phyloP scores from a whole-genome alignment of 2,888 invertebrate genomes.

The Gari tellinella region DNA sequence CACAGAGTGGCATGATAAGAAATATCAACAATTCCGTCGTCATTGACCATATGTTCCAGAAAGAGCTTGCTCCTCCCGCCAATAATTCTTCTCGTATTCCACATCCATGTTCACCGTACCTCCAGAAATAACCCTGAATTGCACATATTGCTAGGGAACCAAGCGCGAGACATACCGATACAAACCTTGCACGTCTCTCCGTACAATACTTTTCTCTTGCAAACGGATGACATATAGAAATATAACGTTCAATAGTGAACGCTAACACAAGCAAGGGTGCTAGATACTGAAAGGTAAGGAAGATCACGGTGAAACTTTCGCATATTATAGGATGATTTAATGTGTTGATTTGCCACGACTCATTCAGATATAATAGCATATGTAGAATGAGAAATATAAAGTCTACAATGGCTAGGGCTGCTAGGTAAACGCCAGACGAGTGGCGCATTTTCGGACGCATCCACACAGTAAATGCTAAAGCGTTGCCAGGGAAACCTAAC shows the following conservation, averaged over 20 bases:
- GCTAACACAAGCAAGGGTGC: constrained; percentile 82
- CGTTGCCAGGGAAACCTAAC: constrained; percentile 83
- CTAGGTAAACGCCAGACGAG: constrained; percentile 83
- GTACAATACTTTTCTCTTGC: constrained; percentile 81
- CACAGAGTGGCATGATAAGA: constrained; percentile 80
- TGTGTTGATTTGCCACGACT: constrained; percentile 72
- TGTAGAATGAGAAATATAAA: constrained; percentile 81
- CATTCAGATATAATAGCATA: constrained; percentile 79
- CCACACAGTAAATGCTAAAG: constrained; percentile 83
- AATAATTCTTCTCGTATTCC: constrained; percentile 66
- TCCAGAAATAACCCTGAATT: constrained; percentile 82
- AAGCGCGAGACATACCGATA: constrained; percentile 71
- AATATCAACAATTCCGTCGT: constrained; percentile 82
- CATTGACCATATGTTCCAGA: constrained; percentile 82
- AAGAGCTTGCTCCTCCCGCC: constrained; percentile 65
- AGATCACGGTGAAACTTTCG: constrained; percentile 80
- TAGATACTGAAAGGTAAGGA: constrained; percentile 80
- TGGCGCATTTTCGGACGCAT: constrained; percentile 82
- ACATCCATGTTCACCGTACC: constrained; percentile 69
- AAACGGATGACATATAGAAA: constrained; percentile 84
- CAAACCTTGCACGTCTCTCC: constrained; percentile 76
- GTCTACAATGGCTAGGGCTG: constrained; percentile 82
- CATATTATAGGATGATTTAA: constrained; percentile 79
- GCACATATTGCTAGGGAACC: constrained; percentile 74
- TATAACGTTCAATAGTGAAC: constrained; percentile 83